These are phyloP conservation scores for Drosophila atroscutellata DNA, from an alignment of 2,888 invertebrate genomes.

Conservation along the genomic window DNA sequence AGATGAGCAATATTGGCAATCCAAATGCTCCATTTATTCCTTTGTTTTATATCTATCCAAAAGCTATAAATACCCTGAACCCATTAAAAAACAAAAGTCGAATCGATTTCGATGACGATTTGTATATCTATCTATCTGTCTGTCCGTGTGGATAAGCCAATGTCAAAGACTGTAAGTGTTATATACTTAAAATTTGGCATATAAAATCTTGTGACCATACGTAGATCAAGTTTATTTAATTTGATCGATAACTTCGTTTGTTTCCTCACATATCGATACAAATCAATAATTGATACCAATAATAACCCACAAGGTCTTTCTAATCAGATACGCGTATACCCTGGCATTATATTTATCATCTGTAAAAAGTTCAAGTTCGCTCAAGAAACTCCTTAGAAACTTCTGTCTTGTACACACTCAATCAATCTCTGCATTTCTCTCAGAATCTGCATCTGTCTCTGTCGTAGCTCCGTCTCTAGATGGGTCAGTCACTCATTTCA, in stretches of 20 bases:
- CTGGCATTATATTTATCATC: not conserved
- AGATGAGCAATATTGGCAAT: conserved; percentile 12
- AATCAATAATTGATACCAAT: not conserved
- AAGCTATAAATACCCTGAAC: not conserved
- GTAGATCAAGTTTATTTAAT: rapidly evolving
- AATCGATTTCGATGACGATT: not conserved
- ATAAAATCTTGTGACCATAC: not conserved
- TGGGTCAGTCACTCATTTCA: conserved; percentile 12
- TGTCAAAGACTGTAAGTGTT: not conserved
- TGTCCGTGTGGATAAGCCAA: not conserved
- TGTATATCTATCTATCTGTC: not conserved
- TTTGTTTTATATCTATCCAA: not conserved
- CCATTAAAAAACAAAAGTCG: not conserved
- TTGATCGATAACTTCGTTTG: not conserved
- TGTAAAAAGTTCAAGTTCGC: not conserved
- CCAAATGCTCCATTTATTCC: not conserved
- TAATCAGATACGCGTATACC: not conserved
- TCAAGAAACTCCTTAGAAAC: too few species aligned
- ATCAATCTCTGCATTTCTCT: not conserved
- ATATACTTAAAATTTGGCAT: not conserved
- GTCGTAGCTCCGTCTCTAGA: conserved; percentile 22
- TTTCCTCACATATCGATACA: not conserved
- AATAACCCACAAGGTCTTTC: too few species aligned
- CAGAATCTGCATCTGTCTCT: not conserved
- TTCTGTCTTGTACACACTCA: not conserved